Conservation (phyloP, 2,113 vertebrate genomes). For the Coreoperca whiteheadi region DNA sequence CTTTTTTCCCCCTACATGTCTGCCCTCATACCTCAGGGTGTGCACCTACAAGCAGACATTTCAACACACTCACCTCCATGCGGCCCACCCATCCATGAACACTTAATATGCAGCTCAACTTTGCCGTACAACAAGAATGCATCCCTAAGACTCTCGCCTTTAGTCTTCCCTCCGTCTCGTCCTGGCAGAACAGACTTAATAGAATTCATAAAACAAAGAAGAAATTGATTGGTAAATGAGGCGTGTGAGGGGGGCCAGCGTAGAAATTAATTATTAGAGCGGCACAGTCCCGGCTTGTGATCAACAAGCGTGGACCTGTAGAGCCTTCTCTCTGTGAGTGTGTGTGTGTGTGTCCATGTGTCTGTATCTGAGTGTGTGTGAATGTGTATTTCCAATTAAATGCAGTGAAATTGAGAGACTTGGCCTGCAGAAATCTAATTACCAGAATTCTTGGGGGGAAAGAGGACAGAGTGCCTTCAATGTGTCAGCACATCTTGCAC, state of each 20-base stretch:
- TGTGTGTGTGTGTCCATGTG: conserved; percentile 8
- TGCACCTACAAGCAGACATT: conserved; percentile 25
- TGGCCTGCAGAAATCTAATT: conserved; percentile 78
- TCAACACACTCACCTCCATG: conserved; percentile 32
- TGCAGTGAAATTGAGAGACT: conserved; percentile 78
- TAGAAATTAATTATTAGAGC: conserved; percentile 78
- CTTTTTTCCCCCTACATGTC: not conserved
- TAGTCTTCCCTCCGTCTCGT: conserved; percentile 15
- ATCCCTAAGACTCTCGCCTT: conserved; percentile 26
- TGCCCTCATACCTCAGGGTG: conserved; percentile 36
- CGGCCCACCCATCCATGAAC: conserved; percentile 30
- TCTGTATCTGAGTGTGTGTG: conserved; percentile 6
- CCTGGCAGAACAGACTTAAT: conserved; percentile 57
- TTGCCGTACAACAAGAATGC: conserved; percentile 18
- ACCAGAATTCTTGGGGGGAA: conserved; percentile 68
- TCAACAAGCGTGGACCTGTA: conserved; percentile 79
- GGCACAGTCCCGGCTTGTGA: conserved; percentile 63
- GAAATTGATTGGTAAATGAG: conserved; percentile 80
- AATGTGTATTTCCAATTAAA: conserved; percentile 75
- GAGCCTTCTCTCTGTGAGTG: conserved; percentile 39
- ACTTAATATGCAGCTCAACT: conserved; percentile 41
- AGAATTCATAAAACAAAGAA: conserved; percentile 78
- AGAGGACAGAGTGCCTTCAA: conserved; percentile 60
- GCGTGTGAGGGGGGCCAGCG: conserved; percentile 53
- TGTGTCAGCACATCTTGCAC: conserved; percentile 66